These are phyloP conservation scores for Palythoa caribaeorum DNA, from an alignment of 92 coral and sea anemone genomes.

Conservation along the genomic window DNA sequence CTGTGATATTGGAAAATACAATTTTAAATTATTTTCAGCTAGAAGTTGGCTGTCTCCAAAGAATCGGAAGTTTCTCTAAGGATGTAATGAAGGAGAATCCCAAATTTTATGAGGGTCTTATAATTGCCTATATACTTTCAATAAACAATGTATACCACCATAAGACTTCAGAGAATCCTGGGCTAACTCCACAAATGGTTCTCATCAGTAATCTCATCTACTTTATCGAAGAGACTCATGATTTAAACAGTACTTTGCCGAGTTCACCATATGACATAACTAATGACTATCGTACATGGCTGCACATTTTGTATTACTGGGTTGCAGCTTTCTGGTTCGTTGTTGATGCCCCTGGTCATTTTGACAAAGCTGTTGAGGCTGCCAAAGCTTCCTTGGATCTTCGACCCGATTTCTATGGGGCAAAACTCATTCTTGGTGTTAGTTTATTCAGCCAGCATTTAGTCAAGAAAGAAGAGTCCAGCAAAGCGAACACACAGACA, in stretches of 20 bases:
- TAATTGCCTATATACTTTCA: neutral
- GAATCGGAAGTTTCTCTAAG: neutral
- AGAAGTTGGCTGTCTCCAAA: neutral
- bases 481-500: neutral
- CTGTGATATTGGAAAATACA: slow-evolving; percentile 7
- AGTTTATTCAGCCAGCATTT: neutral
- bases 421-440: slow-evolving; percentile 17
- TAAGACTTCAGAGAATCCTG: neutral
- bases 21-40: neutral
- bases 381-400: slow-evolving; percentile 12
- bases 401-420: slow-evolving; percentile 11
- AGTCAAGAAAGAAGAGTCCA: neutral
- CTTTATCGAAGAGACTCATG: slow-evolving; percentile 6
- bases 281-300: slow-evolving; percentile 21
- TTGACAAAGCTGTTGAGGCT: slow-evolving; percentile 13
- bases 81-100: slow-evolving; percentile 10
- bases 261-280: slow-evolving; percentile 32
- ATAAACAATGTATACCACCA: neutral
- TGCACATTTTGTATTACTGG: slow-evolving; percentile 28
- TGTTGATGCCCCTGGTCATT: neutral
- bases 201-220: slow-evolving; percentile 6
- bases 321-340: slow-evolving; percentile 21
- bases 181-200: neutral
- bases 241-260: neutral
- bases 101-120: slow-evolving; percentile 20